A percentile compares a stretch with the other conserved stretches of the same genome.
Conservation (phyloP, 2,888 invertebrate species). For the Ypsolopha sequella region DNA sequence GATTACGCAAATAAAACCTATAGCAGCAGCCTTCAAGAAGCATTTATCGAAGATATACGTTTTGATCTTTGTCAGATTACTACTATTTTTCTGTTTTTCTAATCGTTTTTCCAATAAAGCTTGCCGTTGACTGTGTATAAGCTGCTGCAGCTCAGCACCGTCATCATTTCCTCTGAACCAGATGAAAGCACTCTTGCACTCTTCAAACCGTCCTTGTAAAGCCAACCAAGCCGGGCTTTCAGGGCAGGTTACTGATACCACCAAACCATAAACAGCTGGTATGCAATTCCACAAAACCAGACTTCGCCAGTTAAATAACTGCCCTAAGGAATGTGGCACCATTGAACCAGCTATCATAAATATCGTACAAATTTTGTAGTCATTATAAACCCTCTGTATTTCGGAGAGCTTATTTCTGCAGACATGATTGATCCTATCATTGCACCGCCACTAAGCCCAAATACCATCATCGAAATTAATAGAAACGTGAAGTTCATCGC, state of each 20-base stretch:
- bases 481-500: neutral
- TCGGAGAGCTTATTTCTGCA: neutral
- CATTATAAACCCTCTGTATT: neutral
- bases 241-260: neutral
- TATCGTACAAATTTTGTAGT: neutral
- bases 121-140: neutral
- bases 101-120: neutral
- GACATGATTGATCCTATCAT: neutral
- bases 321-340: neutral
- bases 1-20: too few species aligned
- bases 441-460: neutral
- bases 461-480: neutral
- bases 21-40: neutral
- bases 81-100: neutral
- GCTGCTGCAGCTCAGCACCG: neutral
- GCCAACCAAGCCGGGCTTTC: slow-evolving; percentile 4
- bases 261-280: neutral
- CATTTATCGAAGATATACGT: neutral
- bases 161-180: too few species aligned
- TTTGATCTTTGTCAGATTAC: neutral
- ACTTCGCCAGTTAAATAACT: neutral
- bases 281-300: too few species aligned
- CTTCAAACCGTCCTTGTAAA: neutral
- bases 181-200: too few species aligned
- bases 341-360: neutral